Percentiles rank a stretch among this genome's conserved stretches.
phyloP scores from a whole-genome alignment of 2,888 invertebrate genomes.

The Mythimna lalbum region DNA sequence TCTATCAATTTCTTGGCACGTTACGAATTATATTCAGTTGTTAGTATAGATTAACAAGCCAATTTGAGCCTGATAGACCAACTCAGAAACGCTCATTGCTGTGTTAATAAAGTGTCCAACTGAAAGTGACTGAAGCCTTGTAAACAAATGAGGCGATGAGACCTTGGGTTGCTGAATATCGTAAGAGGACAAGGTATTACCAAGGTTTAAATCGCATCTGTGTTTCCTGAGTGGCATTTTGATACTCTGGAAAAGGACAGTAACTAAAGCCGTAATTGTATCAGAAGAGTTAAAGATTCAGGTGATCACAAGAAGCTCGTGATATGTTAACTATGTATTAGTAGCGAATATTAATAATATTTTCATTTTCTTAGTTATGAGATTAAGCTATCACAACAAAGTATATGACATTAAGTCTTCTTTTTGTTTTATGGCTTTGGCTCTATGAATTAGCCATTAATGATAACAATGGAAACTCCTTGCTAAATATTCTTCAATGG shows the following conservation, averaged over 20 bases:
- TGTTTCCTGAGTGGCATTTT: slow-evolving; percentile 65
- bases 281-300: not conserved
- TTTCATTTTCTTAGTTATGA: no score
- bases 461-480: not conserved
- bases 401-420: not conserved
- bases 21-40: no score
- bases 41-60: no score
- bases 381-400: not conserved
- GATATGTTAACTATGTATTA: not conserved
- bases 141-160: not conserved
- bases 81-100: no score
- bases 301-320: not conserved
- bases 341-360: no score
- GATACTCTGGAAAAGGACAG: not conserved
- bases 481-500: not conserved
- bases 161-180: not conserved
- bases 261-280: not conserved
- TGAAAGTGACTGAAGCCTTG: no score
- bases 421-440: not conserved
- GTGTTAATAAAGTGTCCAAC: no score
- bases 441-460: not conserved
- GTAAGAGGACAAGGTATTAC: slow-evolving; percentile 56
- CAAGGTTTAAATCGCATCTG: slow-evolving; percentile 68
- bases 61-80: no score
- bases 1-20: no score